Evolutionary conservation across 2,797 vertebrate species (phyloP).

Genomic region (Sebastes oblongus): DNA sequence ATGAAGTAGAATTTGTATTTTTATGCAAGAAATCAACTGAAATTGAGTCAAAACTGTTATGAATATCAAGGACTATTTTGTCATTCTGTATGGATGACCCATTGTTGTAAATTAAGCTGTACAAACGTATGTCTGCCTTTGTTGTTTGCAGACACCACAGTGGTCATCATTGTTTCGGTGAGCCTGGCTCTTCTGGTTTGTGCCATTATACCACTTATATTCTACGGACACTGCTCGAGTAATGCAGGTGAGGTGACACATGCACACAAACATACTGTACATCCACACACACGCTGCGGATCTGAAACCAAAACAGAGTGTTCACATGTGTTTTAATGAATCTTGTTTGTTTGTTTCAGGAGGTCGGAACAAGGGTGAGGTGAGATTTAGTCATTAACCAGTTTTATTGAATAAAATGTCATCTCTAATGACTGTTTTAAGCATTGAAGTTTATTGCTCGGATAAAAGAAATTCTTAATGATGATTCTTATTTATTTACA

Average conservation of each 20-base stretch:
- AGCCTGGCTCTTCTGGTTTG: slow-evolving; percentile 75
- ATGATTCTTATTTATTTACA: slow-evolving; percentile 7
- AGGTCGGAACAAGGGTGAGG: slow-evolving; percentile 33
- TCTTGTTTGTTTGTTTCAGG: slow-evolving; percentile 33
- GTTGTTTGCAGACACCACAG: slow-evolving; percentile 60
- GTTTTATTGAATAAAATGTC: neutral
- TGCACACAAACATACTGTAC: neutral
- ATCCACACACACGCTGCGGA: neutral
- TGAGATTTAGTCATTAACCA: slow-evolving; percentile 22
- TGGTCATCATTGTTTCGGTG: slow-evolving; percentile 72
- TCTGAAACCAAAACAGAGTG: neutral
- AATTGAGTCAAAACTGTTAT: neutral
- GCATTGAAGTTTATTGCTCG: neutral
- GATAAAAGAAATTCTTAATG: neutral
- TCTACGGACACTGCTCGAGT: slow-evolving; percentile 60
- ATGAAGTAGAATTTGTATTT: neutral
- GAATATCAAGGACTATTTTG: neutral
- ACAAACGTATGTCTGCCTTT: neutral
- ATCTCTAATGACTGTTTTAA: neutral
- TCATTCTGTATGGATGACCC: neutral
- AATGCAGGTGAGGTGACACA: slow-evolving; percentile 43
- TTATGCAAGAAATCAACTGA: neutral
- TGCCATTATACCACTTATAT: slow-evolving; percentile 71
- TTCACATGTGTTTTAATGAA: neutral
- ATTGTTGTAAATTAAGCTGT: neutral